These are phyloP conservation scores for Rugalucina vietnamica DNA, from an alignment of 2,888 invertebrate genomes.

Conservation along the genomic window DNA sequence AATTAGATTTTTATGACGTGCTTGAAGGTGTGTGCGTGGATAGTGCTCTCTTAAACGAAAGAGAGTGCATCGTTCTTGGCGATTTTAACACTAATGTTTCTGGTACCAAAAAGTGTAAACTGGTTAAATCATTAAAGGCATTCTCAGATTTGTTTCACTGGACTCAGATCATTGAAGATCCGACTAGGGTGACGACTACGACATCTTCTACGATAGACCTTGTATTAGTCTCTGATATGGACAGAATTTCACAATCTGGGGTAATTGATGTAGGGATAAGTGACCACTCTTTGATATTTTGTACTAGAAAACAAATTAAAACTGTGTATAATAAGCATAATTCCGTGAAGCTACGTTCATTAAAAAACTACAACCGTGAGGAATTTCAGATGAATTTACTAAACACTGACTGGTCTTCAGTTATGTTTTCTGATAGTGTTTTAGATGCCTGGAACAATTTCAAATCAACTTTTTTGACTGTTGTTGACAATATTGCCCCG, in stretches of 20 bases:
- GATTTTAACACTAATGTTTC: slow-evolving; percentile 31
- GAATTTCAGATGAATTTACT: background rate
- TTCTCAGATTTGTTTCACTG: slow-evolving; percentile 24
- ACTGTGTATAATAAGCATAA: background rate
- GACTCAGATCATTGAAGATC: background rate
- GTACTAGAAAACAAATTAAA: background rate
- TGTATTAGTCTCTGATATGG: background rate
- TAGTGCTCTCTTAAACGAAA: background rate
- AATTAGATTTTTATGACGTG: slow-evolving; percentile 15
- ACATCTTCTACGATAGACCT: slow-evolving; percentile 11
- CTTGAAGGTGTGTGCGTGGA: slow-evolving; percentile 12
- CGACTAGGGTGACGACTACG: slow-evolving; percentile 1
- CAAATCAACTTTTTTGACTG: background rate
- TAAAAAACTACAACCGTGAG: background rate
- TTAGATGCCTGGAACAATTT: slow-evolving; percentile 12
- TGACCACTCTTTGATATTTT: background rate
- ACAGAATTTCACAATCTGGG: slow-evolving; percentile 8
- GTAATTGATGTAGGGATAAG: background rate
- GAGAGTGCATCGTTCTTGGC: slow-evolving; percentile 15
- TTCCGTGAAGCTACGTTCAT: background rate
- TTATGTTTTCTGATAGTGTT: background rate
- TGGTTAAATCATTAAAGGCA: background rate
- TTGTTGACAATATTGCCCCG: slow-evolving; percentile 12
- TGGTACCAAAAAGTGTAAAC: background rate
- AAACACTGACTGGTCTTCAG: background rate